Percentiles rank a stretch among this genome's conserved stretches.
These are phyloP conservation scores for Ichneumoninae sp. DNA, from an alignment of 2,888 invertebrate species.

Conservation along the genomic window DNA sequence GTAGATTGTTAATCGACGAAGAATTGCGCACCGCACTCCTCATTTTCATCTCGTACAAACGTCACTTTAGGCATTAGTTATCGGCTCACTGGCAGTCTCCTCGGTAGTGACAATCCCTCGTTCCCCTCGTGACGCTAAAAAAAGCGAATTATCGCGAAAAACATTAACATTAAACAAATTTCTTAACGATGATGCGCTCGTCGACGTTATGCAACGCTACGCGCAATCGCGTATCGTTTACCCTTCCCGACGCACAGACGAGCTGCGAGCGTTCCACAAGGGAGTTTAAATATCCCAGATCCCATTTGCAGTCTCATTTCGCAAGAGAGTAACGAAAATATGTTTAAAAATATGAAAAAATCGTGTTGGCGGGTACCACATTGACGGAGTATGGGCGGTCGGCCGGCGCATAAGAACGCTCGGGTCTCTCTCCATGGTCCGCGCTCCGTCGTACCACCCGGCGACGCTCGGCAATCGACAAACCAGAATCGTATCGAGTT, in stretches of 20 bases:
- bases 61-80: not conserved
- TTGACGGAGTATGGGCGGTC: constrained; percentile 53
- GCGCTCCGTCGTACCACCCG: constrained; percentile 69
- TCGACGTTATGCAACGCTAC: constrained; percentile 33
- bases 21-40: constrained; percentile 23
- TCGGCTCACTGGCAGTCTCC: not conserved
- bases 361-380: constrained; percentile 60
- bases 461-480: not conserved
- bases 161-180: constrained; percentile 11
- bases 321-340: not conserved
- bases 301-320: not conserved
- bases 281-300: constrained; percentile 42
- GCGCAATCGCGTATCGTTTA: constrained; percentile 27
- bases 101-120: constrained; percentile 10
- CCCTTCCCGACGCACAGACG: not conserved
- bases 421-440: constrained; percentile 77
- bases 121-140: not conserved
- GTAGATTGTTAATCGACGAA: constrained; percentile 21
- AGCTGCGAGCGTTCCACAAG: not conserved
- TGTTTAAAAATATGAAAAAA: constrained; percentile 41
- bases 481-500: constrained; percentile 22
- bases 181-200: constrained; percentile 50
- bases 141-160: not conserved
- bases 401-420: constrained; percentile 60
- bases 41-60: constrained; percentile 15